phyloP scores from a whole-genome alignment of 2,888 invertebrate genomes.

The Melanotus villosus region DNA sequence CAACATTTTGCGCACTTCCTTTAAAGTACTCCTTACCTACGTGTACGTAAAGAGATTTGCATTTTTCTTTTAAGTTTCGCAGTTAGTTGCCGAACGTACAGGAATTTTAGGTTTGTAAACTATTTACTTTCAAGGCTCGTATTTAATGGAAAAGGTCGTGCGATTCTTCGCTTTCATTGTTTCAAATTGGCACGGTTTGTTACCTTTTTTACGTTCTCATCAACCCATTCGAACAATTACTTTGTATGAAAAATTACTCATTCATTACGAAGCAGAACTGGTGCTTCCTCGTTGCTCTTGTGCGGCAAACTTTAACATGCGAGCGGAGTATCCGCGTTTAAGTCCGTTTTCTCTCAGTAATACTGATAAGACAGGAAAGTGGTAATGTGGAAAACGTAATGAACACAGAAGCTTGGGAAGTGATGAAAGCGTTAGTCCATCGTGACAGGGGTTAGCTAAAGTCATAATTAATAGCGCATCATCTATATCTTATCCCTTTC shows the following conservation, averaged over 20 bases:
- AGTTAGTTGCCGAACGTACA: not conserved
- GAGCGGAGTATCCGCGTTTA: no score
- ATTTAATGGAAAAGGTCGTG: constrained; percentile 10
- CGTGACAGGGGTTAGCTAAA: constrained; percentile 17
- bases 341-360: no score
- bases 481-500: constrained; percentile 23
- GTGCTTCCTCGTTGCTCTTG: constrained; percentile 9
- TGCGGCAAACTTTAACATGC: not conserved
- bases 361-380: no score
- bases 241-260: not conserved
- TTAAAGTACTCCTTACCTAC: constrained; percentile 5
- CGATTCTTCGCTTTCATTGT: constrained; percentile 7
- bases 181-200: not conserved
- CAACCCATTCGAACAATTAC: not conserved
- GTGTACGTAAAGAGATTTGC: not conserved
- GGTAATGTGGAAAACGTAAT: constrained; percentile 4
- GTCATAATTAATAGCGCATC: constrained; percentile 26
- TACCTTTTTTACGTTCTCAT: constrained; percentile 1
- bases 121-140: not conserved
- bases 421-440: constrained; percentile 14
- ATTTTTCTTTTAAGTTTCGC: not conserved
- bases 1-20: constrained; percentile 21
- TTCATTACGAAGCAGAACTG: constrained; percentile 7
- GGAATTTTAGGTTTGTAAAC: not conserved
- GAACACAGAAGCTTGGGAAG: constrained; percentile 11